Evolutionary conservation across 2,888 invertebrate genomes (phyloP), one percentile per base, ranked within the genome.

Genomic region (Eupithecia pulchellata): DNA sequence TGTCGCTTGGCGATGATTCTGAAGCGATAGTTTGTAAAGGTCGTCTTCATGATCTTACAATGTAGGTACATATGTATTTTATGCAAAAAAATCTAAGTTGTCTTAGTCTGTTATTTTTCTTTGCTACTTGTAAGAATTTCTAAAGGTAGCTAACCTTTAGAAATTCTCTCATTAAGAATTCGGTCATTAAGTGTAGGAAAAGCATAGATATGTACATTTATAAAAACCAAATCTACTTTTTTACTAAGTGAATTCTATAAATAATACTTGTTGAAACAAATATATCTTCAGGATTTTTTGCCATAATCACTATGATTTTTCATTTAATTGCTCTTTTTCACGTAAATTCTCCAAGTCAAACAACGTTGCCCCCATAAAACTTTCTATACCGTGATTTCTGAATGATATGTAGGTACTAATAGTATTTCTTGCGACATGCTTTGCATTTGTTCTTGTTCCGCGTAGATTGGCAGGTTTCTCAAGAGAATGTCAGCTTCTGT

Each of bases 381-480:
- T 77, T 77, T 78, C 78, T 42, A 68, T 75, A 64, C 62, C 76
- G 69, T 77, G 75, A 39, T 64, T 70, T 52, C 66, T 60, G 67
- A 61, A 72, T 63, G 68, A 66, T 14, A 66, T 47, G 58, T 63
- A 52, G 57, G 25, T 25, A n/a, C 20, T 61, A 61, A 61, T 61
- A 32, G 34, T 34, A 25, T 32, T 61, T 61, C 71, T 75, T 77
- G 69, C 73, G 74, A 76, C 77, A 73, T 68, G 69, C 74, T 69
- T 61, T 66, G 69, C 69, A 25, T 42, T 14, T 39, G 66, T 70
- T 75, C 66, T 65, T 70, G 74, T 80, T 78, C 78, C 78, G 76
- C 64, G 65, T 73, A 20, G 42, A 47, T 42, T 42, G 42, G 20
- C n/a, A 47, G 20, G 42, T 47, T 47, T 47, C 42, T 47, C 42